Percentiles rank a stretch among this genome's conserved stretches.
These are phyloP conservation scores for Chrysolina oricalcia DNA, from an alignment of 2,888 invertebrate genomes.

Conservation along the genomic window DNA sequence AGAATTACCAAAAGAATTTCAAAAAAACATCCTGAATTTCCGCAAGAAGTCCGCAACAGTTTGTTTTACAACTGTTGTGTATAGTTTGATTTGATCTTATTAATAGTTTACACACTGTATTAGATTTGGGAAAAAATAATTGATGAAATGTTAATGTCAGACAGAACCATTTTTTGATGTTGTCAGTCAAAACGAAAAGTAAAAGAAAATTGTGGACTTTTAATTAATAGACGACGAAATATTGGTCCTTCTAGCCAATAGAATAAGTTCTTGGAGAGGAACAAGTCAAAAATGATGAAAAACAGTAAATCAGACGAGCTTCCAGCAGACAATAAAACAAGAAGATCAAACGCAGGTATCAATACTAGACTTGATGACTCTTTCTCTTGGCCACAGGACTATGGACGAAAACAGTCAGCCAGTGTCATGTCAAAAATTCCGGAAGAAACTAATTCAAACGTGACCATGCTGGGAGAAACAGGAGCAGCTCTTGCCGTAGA, in stretches of 20 bases:
- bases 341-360: conserved; percentile 7
- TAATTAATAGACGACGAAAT: not conserved
- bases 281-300: not conserved
- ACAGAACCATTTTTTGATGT: no score
- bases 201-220: not conserved
- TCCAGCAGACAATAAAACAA: not conserved
- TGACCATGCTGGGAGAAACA: not conserved
- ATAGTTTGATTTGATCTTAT: no score
- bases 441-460: not conserved
- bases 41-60: no score
- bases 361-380: not conserved
- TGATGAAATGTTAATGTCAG: no score
- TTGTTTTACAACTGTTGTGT: no score
- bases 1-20: no score
- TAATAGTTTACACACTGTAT: no score
- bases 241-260: conserved; percentile 12
- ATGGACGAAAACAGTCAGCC: conserved; percentile 5
- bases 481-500: not conserved
- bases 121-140: no score
- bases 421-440: not conserved
- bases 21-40: no score
- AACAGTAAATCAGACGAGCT: not conserved
- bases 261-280: conserved; percentile 4
- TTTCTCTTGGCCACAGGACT: not conserved
- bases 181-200: no score